Base-by-base conservation (phyloP, 2,888 invertebrate genomes). In the Apodemia mormo region DNA sequence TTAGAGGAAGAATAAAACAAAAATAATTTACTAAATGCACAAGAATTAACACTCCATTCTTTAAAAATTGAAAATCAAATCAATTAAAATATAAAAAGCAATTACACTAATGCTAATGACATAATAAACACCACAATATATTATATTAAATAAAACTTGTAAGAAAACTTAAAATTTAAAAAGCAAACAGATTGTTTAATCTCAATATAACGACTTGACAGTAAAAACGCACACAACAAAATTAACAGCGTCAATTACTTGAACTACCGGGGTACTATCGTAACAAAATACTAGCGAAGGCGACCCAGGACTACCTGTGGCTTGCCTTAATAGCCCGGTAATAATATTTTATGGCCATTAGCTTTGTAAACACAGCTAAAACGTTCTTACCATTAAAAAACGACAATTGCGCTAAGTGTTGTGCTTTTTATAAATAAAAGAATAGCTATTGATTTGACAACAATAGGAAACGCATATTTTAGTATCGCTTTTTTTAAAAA, bases 291-390 rank as follows among this genome's bases (percentile, higher is more conserved):
- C 88, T 86, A 87, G 84, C 82, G 78, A 83, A 81, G 80, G 80
- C 79, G 81, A 81, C 84, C 81, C 80, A 80, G 80, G 82, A 82
- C 87, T 91, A 92, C 92, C 92, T 92, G 92, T 90, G 85, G 91
- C 88, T 89, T 83, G 74, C 81, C 82, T 81, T 88, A 89, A 89
- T 85, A 85, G 86, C 85, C 82, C 82, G 82, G 88, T 89, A 89
- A 91, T 90, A 91, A 89, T 89, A 89, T 89, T 92, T 91, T 92
- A 92, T 87, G 88, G 87, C 88, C 85, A 85, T 87, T 89, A 89
- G 89, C 88, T 87, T 87, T 88, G 86, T 89, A 89, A 90, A 91
- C 88, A 89, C 83, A 86, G 84, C 84, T 86, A 87, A 87, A 88
- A 87, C 81, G 84, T 82, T 86, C 82, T 86, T 85, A 83, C 81